These are phyloP conservation scores for Drosophila takahashii DNA, from an alignment of 1,140 invertebrate species.

Conservation along the genomic window DNA sequence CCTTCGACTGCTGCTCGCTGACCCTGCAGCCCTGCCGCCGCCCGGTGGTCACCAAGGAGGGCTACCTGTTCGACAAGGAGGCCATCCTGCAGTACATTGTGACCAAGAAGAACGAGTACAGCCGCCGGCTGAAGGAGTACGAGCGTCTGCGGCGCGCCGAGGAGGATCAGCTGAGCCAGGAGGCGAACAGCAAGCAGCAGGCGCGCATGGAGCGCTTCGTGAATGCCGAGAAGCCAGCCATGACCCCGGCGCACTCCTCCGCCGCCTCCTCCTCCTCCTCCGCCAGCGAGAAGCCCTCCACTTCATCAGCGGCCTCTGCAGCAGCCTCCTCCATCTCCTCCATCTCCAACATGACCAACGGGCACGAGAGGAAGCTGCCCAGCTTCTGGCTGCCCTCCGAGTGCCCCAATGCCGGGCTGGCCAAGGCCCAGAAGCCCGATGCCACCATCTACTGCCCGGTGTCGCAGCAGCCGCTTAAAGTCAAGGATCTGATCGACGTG, in stretches of 20 bases:
- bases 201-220: constrained; percentile 91
- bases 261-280: constrained; percentile 36
- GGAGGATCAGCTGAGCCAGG: constrained; percentile 86
- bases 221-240: constrained; percentile 85
- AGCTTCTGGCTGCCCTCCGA: constrained; percentile 99
- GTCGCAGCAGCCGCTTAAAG: constrained; percentile 93
- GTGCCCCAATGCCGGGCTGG: constrained; percentile 93
- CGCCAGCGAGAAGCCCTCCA: constrained; percentile 32
- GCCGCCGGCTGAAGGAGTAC: constrained; percentile 95
- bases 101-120: constrained; percentile 97
- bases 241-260: constrained; percentile 54
- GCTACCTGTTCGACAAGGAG: constrained; percentile 98
- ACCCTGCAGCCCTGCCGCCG: constrained; percentile 93
- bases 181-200: constrained; percentile 85
- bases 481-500: constrained; percentile 96
- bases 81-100: constrained; percentile 98
- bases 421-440: constrained; percentile 93
- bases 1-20: constrained; percentile 99
- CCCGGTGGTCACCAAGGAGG: constrained; percentile 89
- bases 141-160: constrained; percentile 94
- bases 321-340: constrained; percentile 83
- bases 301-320: constrained; percentile 32
- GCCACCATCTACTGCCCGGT: constrained; percentile 97
- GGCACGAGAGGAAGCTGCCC: constrained; percentile 90
- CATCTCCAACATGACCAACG: constrained; percentile 91